Evolutionary conservation across 1,140 invertebrate species (phyloP), one percentile per base, ranked within the genome.

Genomic region (Pseudachorutes palmiensis): DNA sequence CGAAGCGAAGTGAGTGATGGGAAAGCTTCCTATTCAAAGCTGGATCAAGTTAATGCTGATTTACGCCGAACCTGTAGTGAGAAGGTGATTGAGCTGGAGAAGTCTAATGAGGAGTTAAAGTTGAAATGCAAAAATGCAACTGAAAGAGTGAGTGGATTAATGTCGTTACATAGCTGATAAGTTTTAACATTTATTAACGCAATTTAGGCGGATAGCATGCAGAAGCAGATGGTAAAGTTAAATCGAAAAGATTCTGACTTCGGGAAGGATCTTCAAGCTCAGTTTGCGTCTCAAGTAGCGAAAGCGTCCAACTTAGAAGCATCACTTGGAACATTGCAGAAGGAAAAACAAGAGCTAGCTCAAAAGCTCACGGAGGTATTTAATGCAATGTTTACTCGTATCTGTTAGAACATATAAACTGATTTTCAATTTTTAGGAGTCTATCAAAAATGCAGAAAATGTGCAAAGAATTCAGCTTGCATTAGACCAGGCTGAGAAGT

Each of bases 1-100:
- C 69, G 70, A 58, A 64, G 45, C 2, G 69, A 73, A 29, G 29
- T 73, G 22, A 67, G 70, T 33, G 69, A 73, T 19, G 49, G 66
- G 1, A 48, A 66, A 29, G 64, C 72, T 9, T 31, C 51, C 9
- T 36, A 45, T 24, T 62, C 72, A 2, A 69, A 65, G 32, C 51
- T 73, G 36, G 63, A 73, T 26, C 69, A 73, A 41, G 64, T 66
- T 55, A 73, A 66, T 63, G 63, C 14, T 16, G 57, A 64, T 12
- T 32, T 55, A 1, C 60, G 68, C 49, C 51, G 41, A 24, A 19
- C 49, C 24, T 32, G 60, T 45, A 63, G 31, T 24, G 71, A 70
- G 29, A 70, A 66, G 59, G 30, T 68, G 2, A 59, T 73, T 48
- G 16, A 2, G 0, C 36, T 61, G 19, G 71, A 73, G 58, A 64